Evolutionary conservation across 1,140 invertebrate genomes (phyloP).

Genomic region (Lanistes nyassanus): DNA sequence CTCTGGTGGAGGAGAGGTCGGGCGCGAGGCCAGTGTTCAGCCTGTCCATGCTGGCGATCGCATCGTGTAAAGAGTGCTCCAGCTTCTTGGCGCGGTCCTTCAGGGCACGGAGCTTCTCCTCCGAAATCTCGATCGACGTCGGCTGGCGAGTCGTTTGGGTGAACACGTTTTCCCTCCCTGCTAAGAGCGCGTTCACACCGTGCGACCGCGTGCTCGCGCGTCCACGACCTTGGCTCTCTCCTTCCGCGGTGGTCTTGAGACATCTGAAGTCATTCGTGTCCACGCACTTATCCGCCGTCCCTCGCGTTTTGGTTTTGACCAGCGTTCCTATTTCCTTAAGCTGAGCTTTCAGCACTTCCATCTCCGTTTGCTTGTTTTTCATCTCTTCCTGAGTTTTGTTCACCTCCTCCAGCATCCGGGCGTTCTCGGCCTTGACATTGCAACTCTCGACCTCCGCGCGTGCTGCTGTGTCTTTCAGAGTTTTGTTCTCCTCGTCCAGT

Average conservation of each 20-base stretch:
- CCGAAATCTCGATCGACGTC: conserved; percentile 46
- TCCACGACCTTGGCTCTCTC: too few species aligned
- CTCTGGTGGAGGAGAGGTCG: neutral
- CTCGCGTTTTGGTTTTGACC: conserved; percentile 11
- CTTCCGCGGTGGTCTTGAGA: neutral
- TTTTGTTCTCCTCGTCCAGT: conserved; percentile 32
- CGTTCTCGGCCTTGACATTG: conserved; percentile 17
- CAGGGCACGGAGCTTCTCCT: conserved; percentile 50
- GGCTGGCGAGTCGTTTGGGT: conserved; percentile 22
- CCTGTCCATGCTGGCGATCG: conserved; percentile 50
- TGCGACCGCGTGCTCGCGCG: neutral
- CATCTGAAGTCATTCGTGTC: neutral
- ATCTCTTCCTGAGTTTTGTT: conserved; percentile 8
- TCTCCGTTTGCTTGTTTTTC: conserved; percentile 17
- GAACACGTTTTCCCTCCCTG: neutral
- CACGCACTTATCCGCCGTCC: conserved; percentile 9
- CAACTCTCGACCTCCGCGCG: conserved; percentile 21
- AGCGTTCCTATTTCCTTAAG: conserved; percentile 19
- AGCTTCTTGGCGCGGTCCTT: conserved; percentile 54
- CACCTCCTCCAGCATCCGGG: conserved; percentile 8
- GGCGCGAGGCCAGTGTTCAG: conserved; percentile 32
- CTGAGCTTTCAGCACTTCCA: conserved; percentile 17
- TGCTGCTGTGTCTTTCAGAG: conserved; percentile 8
- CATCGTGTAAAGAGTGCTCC: conserved; percentile 55
- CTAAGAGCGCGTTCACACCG: neutral